Evolutionary conservation across 2,888 invertebrate species (phyloP).

Genomic region (Liopterus haemorrhoidalis): DNA sequence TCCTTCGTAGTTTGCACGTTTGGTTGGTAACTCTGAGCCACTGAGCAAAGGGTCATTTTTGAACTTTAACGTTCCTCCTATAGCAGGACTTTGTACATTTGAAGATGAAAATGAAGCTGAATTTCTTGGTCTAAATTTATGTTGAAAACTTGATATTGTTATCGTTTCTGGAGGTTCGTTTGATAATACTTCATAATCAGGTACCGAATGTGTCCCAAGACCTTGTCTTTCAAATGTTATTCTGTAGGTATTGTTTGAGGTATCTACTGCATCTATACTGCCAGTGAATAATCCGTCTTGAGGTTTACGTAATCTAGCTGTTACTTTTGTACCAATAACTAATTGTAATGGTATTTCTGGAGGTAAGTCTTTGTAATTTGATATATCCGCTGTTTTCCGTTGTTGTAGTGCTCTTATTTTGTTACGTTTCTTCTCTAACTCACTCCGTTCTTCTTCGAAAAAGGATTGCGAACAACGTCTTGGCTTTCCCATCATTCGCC

Average conservation of each 20-base stretch:
- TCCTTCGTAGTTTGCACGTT: constrained; percentile 44
- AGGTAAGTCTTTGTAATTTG: constrained; percentile 78
- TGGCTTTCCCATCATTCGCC: constrained; percentile 96
- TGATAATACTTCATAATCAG: constrained; percentile 93
- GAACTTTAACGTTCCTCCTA: constrained; percentile 38
- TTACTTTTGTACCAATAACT: constrained; percentile 90
- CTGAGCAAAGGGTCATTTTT: constrained; percentile 68
- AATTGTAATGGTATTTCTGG: constrained; percentile 90
- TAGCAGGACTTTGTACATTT: constrained; percentile 45
- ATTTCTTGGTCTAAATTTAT: constrained; percentile 69
- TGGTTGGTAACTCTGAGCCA: constrained; percentile 45
- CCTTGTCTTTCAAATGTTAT: constrained; percentile 91
- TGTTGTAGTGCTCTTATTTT: constrained; percentile 91
- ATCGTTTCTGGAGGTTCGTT: constrained; percentile 89
- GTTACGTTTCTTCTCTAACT: constrained; percentile 82
- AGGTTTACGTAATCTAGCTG: constrained; percentile 81
- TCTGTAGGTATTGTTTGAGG: constrained; percentile 87
- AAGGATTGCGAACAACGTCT: constrained; percentile 90
- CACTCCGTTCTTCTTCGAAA: constrained; percentile 89
- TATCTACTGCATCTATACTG: constrained; percentile 91
- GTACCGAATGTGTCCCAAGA: constrained; percentile 90
- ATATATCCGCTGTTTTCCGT: constrained; percentile 74
- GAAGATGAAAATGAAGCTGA: constrained; percentile 52
- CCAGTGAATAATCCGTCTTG: constrained; percentile 95
- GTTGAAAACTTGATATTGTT: constrained; percentile 74